Base-by-base conservation (phyloP, 2,888 invertebrate genomes). In the Ditula angustiorana region DNA sequence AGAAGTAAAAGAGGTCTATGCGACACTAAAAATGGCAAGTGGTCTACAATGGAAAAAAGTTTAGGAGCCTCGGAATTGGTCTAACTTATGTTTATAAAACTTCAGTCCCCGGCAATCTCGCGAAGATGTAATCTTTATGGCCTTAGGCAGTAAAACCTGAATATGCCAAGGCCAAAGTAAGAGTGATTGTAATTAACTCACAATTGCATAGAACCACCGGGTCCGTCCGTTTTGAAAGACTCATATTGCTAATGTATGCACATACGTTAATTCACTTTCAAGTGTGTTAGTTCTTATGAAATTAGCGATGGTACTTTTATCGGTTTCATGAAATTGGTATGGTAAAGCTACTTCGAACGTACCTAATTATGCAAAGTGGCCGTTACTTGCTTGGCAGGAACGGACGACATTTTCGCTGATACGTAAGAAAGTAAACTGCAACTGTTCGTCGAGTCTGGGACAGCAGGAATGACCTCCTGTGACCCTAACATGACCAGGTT, bases 191-290 rank as follows among this genome's bases (percentile, higher is more conserved):
- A 63, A 57, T 63, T 58, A 63, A 52, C 24, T n/a, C 3, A 44
- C n/a, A 35, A 50, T 58, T 63, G 58, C 63, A 35, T 50, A 53
- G 58, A 50, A 63, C 37, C n/a, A n/a, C 23, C 30, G 61, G 30
- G 11, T 28, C 26, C 19, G 28, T n/a, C 49, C 37, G 63, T 63
- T 63, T 63, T 63, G 63, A 63, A 63, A 63, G 30, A 26, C 13
- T 63, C 35, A 44, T 58, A 28, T 47, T 55, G 19, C 53, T 37
- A 58, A 63, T 52, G 19, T 50, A 63, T 63, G 63, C 33, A 21
- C 57, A 63, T 63, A 63, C 5, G 50, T 58, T 63, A 63, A 50
- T 63, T 58, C 52, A 52, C 52, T 58, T 63, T 58, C 44, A 52
- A 58, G 13, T 56, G 30, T 26, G 33, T 26, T 19, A 8, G 37